A percentile compares a stretch with the other conserved stretches of the same genome.
Conservation (phyloP, 2,888 invertebrate genomes). For the Sphaerophoria rueppellii region DNA sequence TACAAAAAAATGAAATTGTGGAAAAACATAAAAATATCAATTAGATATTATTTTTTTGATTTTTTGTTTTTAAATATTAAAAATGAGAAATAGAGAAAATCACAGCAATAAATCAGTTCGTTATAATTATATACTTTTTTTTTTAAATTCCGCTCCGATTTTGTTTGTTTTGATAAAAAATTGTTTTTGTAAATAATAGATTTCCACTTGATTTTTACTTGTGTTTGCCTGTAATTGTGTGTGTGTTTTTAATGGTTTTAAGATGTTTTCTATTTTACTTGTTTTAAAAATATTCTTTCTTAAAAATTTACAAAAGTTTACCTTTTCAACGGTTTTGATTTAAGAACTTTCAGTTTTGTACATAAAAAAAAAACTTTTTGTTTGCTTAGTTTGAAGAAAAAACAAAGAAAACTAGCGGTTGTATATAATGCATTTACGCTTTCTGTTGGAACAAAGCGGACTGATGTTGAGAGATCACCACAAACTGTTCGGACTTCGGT, state of each 20-base stretch:
- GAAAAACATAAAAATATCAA: conserved; percentile 53
- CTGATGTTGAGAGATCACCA: conserved; percentile 44
- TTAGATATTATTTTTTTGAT: conserved; percentile 54
- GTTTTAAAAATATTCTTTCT: conserved; percentile 18
- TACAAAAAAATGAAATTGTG: conserved; percentile 58
- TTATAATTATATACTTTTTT: conserved; percentile 75
- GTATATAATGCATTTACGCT: conserved; percentile 32
- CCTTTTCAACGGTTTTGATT: conserved; percentile 35
- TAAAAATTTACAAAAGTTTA: conserved; percentile 53
- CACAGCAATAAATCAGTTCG: conserved; percentile 82
- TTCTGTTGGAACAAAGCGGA: conserved; percentile 30
- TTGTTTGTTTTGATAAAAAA: conserved; percentile 24
- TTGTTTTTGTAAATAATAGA: conserved; percentile 58
- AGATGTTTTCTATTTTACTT: conserved; percentile 46
- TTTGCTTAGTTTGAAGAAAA: conserved; percentile 32
- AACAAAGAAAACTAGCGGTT: conserved; percentile 43
- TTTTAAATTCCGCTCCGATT: conserved; percentile 76
- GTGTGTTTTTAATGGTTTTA: conserved; percentile 30
- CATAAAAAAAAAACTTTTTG: conserved; percentile 39
- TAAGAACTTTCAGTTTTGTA: conserved; percentile 46
- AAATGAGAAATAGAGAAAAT: conserved; percentile 78
- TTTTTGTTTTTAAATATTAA: conserved; percentile 53
- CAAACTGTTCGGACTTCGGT: conserved; percentile 62
- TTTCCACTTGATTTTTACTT: conserved; percentile 58
- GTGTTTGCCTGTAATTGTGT: conserved; percentile 38